phyloP scores from a whole-genome alignment of 2,113 vertebrate genomes.

The Trogon melanurus region DNA sequence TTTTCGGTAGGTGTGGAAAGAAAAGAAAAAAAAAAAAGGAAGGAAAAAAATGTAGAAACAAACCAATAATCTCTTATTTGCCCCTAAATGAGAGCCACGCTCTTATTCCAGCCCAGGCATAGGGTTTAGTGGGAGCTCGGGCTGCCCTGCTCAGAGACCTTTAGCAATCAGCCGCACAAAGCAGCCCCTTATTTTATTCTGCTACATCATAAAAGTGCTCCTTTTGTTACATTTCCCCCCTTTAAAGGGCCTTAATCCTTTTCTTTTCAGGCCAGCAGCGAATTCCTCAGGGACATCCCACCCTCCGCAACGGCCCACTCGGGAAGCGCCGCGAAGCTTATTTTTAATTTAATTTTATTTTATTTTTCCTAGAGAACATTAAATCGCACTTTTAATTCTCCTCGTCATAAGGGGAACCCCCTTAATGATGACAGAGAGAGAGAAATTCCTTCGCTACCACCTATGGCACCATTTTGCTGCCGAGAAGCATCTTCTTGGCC shows the following conservation, averaged over 20 bases:
- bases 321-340: constrained; percentile 84
- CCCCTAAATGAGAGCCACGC: constrained; percentile 82
- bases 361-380: constrained; percentile 84
- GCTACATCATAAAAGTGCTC: constrained; percentile 96
- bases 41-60: constrained; percentile 79
- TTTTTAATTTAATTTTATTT: constrained; percentile 43
- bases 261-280: constrained; percentile 89
- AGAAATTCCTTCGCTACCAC: constrained; percentile 88
- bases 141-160: constrained; percentile 88
- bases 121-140: constrained; percentile 79
- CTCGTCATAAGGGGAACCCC: constrained; percentile 85
- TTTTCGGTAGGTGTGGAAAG: constrained; percentile 80
- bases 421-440: constrained; percentile 90
- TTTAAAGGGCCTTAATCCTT: constrained; percentile 94
- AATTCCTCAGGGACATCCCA: constrained; percentile 93
- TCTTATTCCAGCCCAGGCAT: constrained; percentile 78
- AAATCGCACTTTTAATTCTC: constrained; percentile 90
- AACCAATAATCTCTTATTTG: constrained; percentile 89
- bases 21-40: neutral
- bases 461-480: constrained; percentile 86
- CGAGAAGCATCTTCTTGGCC: constrained; percentile 78
- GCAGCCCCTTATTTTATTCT: constrained; percentile 93
- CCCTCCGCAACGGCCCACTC: constrained; percentile 87
- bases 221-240: constrained; percentile 97
- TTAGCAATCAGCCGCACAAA: constrained; percentile 91